These are phyloP conservation scores for Drosophila suzukii DNA, from an alignment of 1,140 invertebrate species.

Conservation along the genomic window DNA sequence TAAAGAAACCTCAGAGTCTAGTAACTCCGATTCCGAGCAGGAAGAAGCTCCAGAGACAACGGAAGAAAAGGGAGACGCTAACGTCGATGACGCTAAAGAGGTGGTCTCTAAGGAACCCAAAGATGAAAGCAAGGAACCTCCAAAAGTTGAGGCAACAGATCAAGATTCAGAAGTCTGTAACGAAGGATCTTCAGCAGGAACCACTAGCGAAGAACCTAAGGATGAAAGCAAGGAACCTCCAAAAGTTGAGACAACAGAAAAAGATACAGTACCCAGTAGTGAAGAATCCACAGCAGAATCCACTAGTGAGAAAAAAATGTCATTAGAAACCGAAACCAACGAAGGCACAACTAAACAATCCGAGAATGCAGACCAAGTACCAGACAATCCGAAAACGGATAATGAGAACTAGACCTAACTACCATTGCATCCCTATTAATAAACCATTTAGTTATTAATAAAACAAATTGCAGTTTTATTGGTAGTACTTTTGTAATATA, in stretches of 20 bases:
- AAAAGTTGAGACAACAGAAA: background rate
- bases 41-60: conserved; percentile 6
- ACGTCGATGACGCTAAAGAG: background rate
- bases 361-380: background rate
- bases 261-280: background rate
- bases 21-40: conserved; percentile 41
- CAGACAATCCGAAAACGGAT: background rate
- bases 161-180: background rate
- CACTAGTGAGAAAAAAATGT: too few relatives aligned
- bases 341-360: background rate
- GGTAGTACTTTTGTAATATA: conserved; percentile 38
- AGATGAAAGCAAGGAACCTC: too few relatives aligned
- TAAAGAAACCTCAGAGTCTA: conserved; percentile 31
- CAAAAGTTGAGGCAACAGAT: background rate
- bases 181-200: background rate
- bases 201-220: background rate
- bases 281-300: background rate
- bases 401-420: background rate
- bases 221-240: too few relatives aligned
- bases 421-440: conserved; percentile 5
- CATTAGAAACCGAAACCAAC: background rate
- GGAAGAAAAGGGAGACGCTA: background rate
- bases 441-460: conserved; percentile 48
- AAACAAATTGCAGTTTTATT: conserved; percentile 68
- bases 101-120: background rate